Evolutionary conservation across 1,140 invertebrate species (phyloP), one percentile per base, ranked within the genome.

Genomic region (Drosophila kanapiae): DNA sequence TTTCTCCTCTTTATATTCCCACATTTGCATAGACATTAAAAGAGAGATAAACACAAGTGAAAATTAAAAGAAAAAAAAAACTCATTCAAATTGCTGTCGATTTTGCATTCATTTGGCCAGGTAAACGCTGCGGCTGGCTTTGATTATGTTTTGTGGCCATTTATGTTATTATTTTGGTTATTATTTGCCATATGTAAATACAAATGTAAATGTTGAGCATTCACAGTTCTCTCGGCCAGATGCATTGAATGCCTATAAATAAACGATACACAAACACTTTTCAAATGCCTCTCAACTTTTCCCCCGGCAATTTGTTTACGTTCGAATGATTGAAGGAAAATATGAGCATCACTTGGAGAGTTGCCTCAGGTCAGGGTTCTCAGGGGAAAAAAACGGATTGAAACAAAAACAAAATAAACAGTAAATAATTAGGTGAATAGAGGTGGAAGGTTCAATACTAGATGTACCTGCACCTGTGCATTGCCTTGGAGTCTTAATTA

Each of bases 241-340:
- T 67, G 59, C 47, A 59, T 72, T 85, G 53, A 65, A 57, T 60
- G 78, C 78, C 72, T 49, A 69, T 77, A 61, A 78, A 70, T 54
- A 67, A 77, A 77, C 53, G 63, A 77, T 68, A 58, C 48, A 45
- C 59, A 70, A 68, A 60, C 61, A 47, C 45, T 80, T 60, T 53
- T 79, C 42, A 67, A 76, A 76, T 42, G 61, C 23, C 67, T 51
- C 68, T 31, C 67, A 45, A 45, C 67, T 35, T 56, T 72, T 42
- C 13, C 68, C 68, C 59, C n/a, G 54, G 1, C 8, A 13, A 45
- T 42, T 71, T 71, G 54, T 72, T 71, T 35, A 59, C 45, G 35
- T 42, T 13, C 43, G 16, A 72, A 42, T 60, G 68, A 74, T 74
- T 42, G 70, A 72, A 51, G 68, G 38, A 74, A 72, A 72, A 71